Base-by-base conservation (phyloP, 2,888 invertebrate species). In the Mimachlamys varia region DNA sequence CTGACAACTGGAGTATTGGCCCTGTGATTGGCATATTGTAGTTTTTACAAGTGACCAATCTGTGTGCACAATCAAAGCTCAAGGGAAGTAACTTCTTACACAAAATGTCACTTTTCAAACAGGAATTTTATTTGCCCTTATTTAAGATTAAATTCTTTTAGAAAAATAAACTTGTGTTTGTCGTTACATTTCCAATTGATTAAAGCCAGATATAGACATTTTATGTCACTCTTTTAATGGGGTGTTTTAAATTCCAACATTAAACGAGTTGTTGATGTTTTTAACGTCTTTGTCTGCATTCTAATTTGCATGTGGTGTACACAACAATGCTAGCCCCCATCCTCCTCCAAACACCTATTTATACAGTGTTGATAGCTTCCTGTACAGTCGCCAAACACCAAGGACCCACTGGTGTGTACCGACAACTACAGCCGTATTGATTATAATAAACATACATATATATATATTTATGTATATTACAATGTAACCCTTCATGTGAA, bases 21-120 rank as follows among this genome's bases (percentile, higher is more conserved):
- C 33, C 27, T 76, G 27, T 76, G 76, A 76, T 76, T 53, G 53
- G 17, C 15, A 2, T 44, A 53, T 13, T 62, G 4, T 62, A 62
- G 62, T 62, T 62, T 76, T 27, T 22, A 27, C 76, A 76, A 12
- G 76, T 76, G 76, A 76, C 76, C 76, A 33, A 2, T 12, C 27
- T 12, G 33, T 15, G 76, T 22, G 27, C 27, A 15, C 27, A 27
- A 76, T 27, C 15, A 22, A 76, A 76, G 76, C 76, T 76, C 76
- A 76, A 76, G 33, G 76, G 76, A 76, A 76, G 76, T 33, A 76
- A 27, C 76, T 76, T 76, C 76, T 76, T 33, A 76, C 76, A 76
- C 76, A 76, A 76, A 76, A 27, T 76, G 76, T 76, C 76, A 76
- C 76, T 76, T 76, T 53, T 76, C 33, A 76, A 76, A 76, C 76